Base-by-base conservation (phyloP, 2,888 invertebrate genomes). In the Cepaea hortensis region DNA sequence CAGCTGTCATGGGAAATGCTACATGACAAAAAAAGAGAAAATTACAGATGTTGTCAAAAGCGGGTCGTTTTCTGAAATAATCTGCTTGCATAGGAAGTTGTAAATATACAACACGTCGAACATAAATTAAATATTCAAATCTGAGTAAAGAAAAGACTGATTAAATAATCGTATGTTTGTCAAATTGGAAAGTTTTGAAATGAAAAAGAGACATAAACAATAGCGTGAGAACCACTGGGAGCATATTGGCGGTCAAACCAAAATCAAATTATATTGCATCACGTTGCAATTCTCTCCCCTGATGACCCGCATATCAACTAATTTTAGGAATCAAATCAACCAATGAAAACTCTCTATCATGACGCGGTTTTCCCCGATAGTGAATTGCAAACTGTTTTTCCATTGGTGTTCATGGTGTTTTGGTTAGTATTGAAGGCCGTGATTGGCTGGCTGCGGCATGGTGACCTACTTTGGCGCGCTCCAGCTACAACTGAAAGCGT, bases 361-460 rank as follows among this genome's bases (percentile, higher is more conserved):
- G 85, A 79, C 85, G 85, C 85, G 85, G 81, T 77, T 79, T 85
- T 80, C 77, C 81, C 55, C 72, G 73, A 62, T 85, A 81, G 80
- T 73, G 23, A 80, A 46, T 18, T 85, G 81, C 62, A 80, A 85
- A 15, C 13, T 20, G 62, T 46, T 35, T 65, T 72, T 4, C 23
- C 73, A 85, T 85, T 85, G 20, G 85, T 61, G 55, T 2, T 55
- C 18, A 23, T 13, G 73, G 73, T 85, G 85, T 85, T 85, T 85
- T 85, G 85, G 77, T 76, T 85, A 80, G 85, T 73, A 55, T 73
- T 50, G 13, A 85, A 55, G 85, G 85, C 85, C 61, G 18, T 81
- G n/a, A 85, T 85, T 85, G 85, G 85, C n/a, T 73, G 50, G 11
- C 5, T 72, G 23, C 3, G 81, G 81, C 85, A 81, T 73, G 35